A percentile compares a stretch with the other conserved stretches of the same genome.
phyloP scores from a whole-genome alignment of 2,797 vertebrate genomes.

The Clarias pachynema region DNA sequence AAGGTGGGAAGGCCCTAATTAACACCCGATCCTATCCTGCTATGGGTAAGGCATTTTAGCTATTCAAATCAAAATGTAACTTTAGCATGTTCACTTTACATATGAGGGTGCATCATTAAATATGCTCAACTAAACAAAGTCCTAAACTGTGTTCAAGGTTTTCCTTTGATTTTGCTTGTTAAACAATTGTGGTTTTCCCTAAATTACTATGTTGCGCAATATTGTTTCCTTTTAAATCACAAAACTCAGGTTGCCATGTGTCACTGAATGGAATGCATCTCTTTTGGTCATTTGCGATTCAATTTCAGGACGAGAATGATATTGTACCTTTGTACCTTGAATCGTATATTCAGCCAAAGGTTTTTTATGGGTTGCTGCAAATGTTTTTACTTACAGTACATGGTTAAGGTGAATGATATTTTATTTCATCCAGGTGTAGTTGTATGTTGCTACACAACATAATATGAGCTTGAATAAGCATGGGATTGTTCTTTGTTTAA shows the following conservation, averaged over 20 bases:
- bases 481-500: neutral
- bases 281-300: neutral
- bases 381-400: neutral
- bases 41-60: neutral
- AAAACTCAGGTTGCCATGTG: neutral
- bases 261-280: neutral
- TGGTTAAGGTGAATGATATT: neutral
- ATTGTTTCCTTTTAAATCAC: neutral
- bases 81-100: neutral
- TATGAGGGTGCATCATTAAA: neutral
- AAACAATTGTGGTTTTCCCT: neutral
- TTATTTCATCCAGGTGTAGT: neutral
- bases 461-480: neutral
- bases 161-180: neutral
- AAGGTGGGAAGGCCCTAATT: constrained; percentile 4
- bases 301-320: neutral
- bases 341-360: neutral
- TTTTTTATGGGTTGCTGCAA: neutral
- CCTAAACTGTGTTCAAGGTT: neutral
- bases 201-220: too few relatives aligned
- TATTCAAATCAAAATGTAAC: neutral
- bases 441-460: neutral
- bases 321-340: neutral
- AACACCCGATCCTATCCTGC: neutral
- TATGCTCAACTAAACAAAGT: neutral